Evolutionary conservation across 2,888 invertebrate species (phyloP), one percentile per base, ranked within the genome.

Genomic region (Andrena praecox): DNA sequence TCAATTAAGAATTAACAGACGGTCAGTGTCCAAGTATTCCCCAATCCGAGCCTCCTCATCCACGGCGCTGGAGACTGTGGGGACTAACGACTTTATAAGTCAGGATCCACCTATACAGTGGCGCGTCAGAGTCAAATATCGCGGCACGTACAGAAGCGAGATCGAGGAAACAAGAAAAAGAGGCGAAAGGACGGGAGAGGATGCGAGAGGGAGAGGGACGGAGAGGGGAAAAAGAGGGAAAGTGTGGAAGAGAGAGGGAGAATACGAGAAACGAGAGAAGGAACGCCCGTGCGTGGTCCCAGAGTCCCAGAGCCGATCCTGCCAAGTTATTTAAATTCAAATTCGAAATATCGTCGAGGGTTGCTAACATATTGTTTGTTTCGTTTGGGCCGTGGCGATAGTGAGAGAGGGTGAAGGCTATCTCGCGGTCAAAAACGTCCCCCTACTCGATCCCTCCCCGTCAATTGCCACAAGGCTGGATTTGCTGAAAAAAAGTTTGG

Each of bases 271-370:
- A 87, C 77, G 86, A 86, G 88, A 90, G 90, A 88, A 90, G 90
- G 90, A 91, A 91, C 90, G 91, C 91, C 89, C 91, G 92, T 91
- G 90, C 90, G 90, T 90, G 88, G 93, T 94, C 94, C 94, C 94
- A 93, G 85, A 93, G 94, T 93, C 93, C 94, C 94, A 89, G 91
- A 93, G 94, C 93, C 93, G 94, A 94, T 94, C 93, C 93, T 93
- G 92, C 93, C 93, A 93, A 93, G 94, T 94, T 93, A 94, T 94
- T 94, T 94, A 94, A 94, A 94, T 94, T 94, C 94, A 94, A 94
- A 94, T 94, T 94, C 93, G 93, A 93, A 94, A 94, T 94, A 94
- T 94, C 93, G 93, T 91, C 93, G 93, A 92, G 94, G 93, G 93
- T 93, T 92, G 93, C 93, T 93, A 93, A 94, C 93, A 93, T 94